phyloP scores from a whole-genome alignment of 2,113 vertebrate genomes.

The Grantiella picta region DNA sequence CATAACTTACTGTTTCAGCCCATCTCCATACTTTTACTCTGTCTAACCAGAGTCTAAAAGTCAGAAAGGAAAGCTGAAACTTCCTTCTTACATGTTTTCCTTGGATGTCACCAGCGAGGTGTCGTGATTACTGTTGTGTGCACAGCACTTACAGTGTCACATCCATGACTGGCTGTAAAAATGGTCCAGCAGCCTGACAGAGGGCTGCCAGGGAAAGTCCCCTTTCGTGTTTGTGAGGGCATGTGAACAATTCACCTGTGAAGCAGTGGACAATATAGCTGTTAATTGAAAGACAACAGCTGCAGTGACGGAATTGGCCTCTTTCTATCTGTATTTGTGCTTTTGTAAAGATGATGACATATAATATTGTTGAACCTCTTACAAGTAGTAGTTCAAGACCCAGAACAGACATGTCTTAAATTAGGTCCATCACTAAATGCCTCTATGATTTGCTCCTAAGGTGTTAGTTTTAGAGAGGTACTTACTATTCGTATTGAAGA shows the following conservation, averaged over 20 bases:
- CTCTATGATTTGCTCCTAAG: neutral
- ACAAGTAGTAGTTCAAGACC: neutral
- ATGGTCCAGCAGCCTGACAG: neutral
- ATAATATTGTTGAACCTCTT: neutral
- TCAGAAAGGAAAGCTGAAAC: neutral
- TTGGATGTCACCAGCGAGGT: neutral
- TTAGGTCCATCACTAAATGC: neutral
- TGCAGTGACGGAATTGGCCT: neutral
- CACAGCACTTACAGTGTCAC: neutral
- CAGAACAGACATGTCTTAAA: neutral
- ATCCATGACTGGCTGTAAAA: neutral
- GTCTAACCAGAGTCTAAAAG: neutral
- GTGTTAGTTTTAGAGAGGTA: neutral
- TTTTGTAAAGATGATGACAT: neutral
- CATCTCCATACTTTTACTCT: neutral
- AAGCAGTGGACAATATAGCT: neutral
- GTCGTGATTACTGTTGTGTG: neutral
- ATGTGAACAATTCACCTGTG: neutral
- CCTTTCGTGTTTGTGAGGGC: neutral
- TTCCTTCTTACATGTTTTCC: neutral
- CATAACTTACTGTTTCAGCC: neutral
- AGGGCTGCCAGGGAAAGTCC: neutral
- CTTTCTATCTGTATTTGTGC: neutral
- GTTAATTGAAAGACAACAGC: neutral
- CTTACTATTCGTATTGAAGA: neutral